phyloP scores from a whole-genome alignment of 1,140 invertebrate species.

The Anastatus disparis region DNA sequence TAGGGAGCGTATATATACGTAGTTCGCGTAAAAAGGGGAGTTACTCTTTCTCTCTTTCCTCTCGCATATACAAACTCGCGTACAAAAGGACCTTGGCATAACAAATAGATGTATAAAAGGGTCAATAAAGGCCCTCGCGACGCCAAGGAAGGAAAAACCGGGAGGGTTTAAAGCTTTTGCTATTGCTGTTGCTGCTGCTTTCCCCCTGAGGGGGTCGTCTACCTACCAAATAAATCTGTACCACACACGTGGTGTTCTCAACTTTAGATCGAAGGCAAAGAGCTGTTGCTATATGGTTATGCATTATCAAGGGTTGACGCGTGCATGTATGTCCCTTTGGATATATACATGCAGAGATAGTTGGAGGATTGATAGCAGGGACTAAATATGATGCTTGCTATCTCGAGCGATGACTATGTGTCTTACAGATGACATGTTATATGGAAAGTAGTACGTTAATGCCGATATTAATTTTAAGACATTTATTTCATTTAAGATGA shows the following conservation, averaged over 20 bases:
- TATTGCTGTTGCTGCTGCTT: not conserved
- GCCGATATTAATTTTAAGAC: no score
- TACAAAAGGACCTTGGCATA: conserved; percentile 66
- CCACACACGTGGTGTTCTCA: no score
- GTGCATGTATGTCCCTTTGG: no score
- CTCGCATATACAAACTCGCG: conserved; percentile 55
- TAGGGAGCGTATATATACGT: conserved; percentile 61
- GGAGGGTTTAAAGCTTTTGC: not conserved
- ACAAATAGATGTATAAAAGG: conserved; percentile 69
- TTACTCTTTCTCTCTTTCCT: no score
- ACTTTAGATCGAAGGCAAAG: no score
- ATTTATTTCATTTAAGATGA: no score
- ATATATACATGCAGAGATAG: no score
- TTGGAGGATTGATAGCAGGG: no score
- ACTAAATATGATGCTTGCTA: no score
- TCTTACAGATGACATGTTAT: not conserved
- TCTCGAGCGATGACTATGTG: not conserved
- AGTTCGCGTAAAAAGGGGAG: no score
- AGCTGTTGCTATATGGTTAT: no score
- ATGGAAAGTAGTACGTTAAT: no score
- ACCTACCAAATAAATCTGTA: conserved; percentile 31
- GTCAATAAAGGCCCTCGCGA: conserved; percentile 64
- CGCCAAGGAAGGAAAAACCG: conserved; percentile 24
- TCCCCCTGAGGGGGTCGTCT: conserved; percentile 59
- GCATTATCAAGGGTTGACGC: not conserved